Evolutionary conservation across 2,888 invertebrate species (phyloP).

Genomic region (Eulithis prunata): DNA sequence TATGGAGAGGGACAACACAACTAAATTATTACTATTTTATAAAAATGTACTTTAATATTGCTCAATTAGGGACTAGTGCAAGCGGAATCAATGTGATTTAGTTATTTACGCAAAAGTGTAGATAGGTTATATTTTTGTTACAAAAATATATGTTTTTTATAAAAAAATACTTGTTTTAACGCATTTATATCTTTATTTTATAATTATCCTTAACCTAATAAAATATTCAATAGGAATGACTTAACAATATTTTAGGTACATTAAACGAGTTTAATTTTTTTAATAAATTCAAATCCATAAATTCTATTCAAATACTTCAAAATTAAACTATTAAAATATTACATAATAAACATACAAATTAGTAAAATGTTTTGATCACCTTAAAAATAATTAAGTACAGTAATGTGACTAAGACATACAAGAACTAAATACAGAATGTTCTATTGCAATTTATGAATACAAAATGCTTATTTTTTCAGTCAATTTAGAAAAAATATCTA

Average conservation of each 20-base stretch:
- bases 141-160: constrained; percentile 57
- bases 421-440: no score
- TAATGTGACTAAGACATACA: not conserved
- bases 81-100: constrained; percentile 64
- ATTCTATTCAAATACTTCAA: constrained; percentile 16
- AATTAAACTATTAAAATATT: constrained; percentile 11
- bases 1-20: constrained; percentile 52
- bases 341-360: constrained; percentile 9
- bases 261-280: constrained; percentile 18
- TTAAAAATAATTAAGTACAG: constrained; percentile 30
- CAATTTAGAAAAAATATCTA: no score
- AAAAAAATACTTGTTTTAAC: constrained; percentile 46
- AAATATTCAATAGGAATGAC: constrained; percentile 46
- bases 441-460: no score
- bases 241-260: constrained; percentile 37
- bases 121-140: constrained; percentile 75
- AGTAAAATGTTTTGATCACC: constrained; percentile 28
- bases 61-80: constrained; percentile 72
- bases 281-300: constrained; percentile 28
- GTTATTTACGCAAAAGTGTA: constrained; percentile 58
- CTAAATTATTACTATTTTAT: constrained; percentile 52
- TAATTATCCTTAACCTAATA: constrained; percentile 34
- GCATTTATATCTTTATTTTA: constrained; percentile 38
- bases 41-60: constrained; percentile 62
- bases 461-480: no score